Conservation (phyloP, 2,113 vertebrate species). For the Lepidothrix coronata region DNA sequence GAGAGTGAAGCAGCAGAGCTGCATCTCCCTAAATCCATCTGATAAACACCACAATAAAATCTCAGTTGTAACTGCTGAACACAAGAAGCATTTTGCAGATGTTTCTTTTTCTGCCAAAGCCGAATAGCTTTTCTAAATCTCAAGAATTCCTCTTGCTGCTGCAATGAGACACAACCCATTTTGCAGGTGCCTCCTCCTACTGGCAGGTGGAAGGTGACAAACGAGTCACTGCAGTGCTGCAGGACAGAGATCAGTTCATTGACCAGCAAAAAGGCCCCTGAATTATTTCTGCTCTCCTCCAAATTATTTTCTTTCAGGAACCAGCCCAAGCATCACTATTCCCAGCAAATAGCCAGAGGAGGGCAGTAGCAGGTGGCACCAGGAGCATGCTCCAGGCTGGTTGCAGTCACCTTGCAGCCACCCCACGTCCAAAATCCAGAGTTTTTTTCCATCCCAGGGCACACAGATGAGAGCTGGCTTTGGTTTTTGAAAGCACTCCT, state of each 20-base stretch:
- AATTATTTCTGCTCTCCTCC: not conserved
- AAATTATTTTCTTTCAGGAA: not conserved
- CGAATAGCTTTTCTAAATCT: not conserved
- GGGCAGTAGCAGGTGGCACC: conserved; percentile 6
- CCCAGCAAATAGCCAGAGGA: not conserved
- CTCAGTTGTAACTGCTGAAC: not conserved
- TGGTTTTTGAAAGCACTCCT: not conserved
- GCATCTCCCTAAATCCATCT: not conserved
- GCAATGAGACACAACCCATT: accelerated
- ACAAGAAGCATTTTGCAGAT: not conserved
- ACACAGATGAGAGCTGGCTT: not conserved
- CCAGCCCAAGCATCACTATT: accelerated
- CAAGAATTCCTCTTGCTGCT: not conserved
- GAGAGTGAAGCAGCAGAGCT: not conserved
- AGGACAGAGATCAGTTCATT: accelerated
- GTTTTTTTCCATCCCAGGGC: not conserved
- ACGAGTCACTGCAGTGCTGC: not conserved
- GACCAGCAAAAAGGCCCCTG: not conserved
- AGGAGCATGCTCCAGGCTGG: accelerated
- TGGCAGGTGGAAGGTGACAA: too few relatives aligned
- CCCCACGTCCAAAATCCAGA: not conserved
- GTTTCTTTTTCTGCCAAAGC: not conserved
- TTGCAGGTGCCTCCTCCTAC: not conserved
- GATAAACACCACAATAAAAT: not conserved
- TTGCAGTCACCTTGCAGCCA: not conserved